Percentiles rank a stretch among this genome's conserved stretches.
Conservation (phyloP, 2,797 vertebrate genomes). For the Fistularia commersonii region DNA sequence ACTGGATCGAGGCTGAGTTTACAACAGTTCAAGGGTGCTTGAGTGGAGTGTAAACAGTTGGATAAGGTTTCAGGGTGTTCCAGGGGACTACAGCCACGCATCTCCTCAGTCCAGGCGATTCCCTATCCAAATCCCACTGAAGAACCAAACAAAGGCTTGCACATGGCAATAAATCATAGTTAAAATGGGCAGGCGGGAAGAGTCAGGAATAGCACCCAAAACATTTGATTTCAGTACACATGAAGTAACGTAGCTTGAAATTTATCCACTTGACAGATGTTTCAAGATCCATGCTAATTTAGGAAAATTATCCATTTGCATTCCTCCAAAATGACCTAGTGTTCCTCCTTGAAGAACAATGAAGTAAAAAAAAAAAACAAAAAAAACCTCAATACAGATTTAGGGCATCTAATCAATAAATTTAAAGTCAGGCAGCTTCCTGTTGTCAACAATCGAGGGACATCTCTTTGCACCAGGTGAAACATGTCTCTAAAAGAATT, state of each 20-base stretch:
- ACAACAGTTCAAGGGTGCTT: slow-evolving; percentile 49
- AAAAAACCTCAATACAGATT: slow-evolving; percentile 47
- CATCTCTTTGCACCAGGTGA: slow-evolving; percentile 57
- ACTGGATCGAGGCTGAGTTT: slow-evolving; percentile 46
- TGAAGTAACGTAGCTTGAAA: slow-evolving; percentile 23
- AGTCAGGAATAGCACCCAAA: slow-evolving; percentile 26
- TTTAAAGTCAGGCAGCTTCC: slow-evolving; percentile 38
- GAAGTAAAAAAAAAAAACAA: slow-evolving; percentile 23
- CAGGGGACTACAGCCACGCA: slow-evolving; percentile 24
- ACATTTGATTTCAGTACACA: slow-evolving; percentile 20
- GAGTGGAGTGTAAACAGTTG: slow-evolving; percentile 62
- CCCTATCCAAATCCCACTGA: slow-evolving; percentile 29
- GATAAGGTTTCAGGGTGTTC: slow-evolving; percentile 20
- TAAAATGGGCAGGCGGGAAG: slow-evolving; percentile 39
- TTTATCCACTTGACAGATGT: slow-evolving; percentile 16
- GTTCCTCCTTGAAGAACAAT: slow-evolving; percentile 37
- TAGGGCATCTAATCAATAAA: slow-evolving; percentile 37
- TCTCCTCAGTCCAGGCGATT: slow-evolving; percentile 27
- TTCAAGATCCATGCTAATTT: slow-evolving; percentile 28
- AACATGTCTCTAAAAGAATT: slow-evolving; percentile 62
- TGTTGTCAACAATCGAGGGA: slow-evolving; percentile 24
- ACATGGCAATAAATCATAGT: slow-evolving; percentile 35
- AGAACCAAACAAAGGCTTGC: slow-evolving; percentile 35
- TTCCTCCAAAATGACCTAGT: slow-evolving; percentile 44
- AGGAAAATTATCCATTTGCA: slow-evolving; percentile 8